Conservation (phyloP, 2,113 vertebrate species). For the Bos indicus region DNA sequence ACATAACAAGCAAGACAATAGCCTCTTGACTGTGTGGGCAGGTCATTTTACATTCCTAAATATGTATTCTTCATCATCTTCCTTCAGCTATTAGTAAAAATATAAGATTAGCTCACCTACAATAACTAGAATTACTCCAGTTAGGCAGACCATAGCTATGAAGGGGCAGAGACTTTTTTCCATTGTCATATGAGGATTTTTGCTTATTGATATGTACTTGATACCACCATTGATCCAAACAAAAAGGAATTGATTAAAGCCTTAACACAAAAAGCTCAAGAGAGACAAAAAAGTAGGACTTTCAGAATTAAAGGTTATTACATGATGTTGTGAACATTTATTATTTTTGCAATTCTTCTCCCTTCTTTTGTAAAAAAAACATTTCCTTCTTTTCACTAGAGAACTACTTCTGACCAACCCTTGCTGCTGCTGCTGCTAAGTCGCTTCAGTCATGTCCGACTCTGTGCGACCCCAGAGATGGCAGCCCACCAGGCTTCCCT, state of each 20-base stretch:
- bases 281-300: background rate
- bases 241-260: constrained; percentile 2
- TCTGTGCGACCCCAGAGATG: too few relatives aligned
- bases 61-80: background rate
- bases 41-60: background rate
- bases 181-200: background rate
- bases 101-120: background rate
- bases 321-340: background rate
- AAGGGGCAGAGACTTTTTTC: background rate
- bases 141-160: background rate
- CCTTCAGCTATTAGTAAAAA: background rate
- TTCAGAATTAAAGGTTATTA: background rate
- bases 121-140: background rate
- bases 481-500: too few relatives aligned
- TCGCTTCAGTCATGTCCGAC: too few relatives aligned
- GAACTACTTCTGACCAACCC: background rate
- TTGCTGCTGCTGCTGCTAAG: background rate
- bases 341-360: background rate
- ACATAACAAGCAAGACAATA: constrained; percentile 34
- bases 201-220: background rate
- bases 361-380: background rate
- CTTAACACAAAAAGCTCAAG: background rate
- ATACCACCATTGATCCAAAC: background rate
- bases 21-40: constrained; percentile 26
- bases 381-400: background rate